These are phyloP conservation scores for Poicephalus gulielmi DNA, from an alignment of 2,113 vertebrate genomes.

Conservation along the genomic window DNA sequence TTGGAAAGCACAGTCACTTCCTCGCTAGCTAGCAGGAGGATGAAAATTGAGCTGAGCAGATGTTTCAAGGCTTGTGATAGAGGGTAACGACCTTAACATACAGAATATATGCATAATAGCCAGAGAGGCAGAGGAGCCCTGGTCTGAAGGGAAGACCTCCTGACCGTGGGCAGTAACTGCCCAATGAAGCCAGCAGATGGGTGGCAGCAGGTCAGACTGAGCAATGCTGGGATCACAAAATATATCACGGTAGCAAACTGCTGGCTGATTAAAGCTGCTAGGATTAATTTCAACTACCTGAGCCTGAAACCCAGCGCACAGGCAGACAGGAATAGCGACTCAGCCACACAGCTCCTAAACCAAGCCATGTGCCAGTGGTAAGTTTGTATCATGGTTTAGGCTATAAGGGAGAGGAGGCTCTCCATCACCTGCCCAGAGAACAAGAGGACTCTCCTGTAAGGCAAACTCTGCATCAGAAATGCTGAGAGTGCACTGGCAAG, in stretches of 20 bases:
- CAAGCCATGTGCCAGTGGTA: neutral
- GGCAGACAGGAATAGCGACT: rapidly evolving
- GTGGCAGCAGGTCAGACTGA: neutral
- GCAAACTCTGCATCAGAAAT: neutral
- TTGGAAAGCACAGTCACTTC: conserved; percentile 25
- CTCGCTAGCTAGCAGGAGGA: neutral
- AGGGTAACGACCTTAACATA: neutral
- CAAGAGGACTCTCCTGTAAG: neutral
- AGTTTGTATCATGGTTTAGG: neutral
- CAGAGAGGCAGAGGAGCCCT: neutral
- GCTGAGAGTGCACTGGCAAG: neutral
- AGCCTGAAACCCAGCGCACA: neutral
- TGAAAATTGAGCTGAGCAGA: neutral
- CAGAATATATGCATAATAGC: neutral
- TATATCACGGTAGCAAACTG: neutral
- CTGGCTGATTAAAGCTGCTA: neutral
- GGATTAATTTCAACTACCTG: neutral
- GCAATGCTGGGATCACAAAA: neutral
- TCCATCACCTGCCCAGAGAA: neutral
- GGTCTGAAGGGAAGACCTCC: neutral
- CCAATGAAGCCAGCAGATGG: neutral
- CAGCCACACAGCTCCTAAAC: neutral
- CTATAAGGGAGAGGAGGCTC: neutral
- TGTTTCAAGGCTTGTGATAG: neutral
- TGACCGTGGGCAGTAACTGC: rapidly evolving